Evolutionary conservation across 1,140 invertebrate genomes (phyloP), one percentile per base, ranked within the genome.

Genomic region (Cardiocondyla obscurior): DNA sequence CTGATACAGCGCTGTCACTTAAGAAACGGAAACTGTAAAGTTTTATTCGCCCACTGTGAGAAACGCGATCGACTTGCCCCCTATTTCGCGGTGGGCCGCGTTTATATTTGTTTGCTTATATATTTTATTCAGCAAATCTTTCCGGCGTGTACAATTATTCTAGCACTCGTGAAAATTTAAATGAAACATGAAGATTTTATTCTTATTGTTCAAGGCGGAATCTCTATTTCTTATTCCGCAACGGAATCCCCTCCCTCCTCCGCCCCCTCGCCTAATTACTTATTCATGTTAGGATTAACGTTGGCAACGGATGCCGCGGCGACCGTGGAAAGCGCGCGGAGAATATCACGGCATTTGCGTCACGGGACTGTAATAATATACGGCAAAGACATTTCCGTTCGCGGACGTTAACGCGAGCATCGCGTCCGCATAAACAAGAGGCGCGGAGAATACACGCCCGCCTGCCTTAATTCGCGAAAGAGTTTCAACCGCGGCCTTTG

Each of bases 311-410:
- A 79, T 39, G n/a, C 60, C 12, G 74, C 62, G 25, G 14, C 46
- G 33, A 69, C 46, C 6, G 72, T 7, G 55, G n/a, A 25, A 55
- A 46, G n/a, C 28, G 36, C 70, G 70, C 70, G 70, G 33, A 4
- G 36, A 67, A 67, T 67, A 67, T 39, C 60, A 33, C n/a, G 28
- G 39, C 77, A 84, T 84, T 81, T 83, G 36, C 46, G 28, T 55
- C 83, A 76, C 77, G 77, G 33, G 36, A 25, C 25, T 67, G 77
- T 85, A 85, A 85, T 86, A 82, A 85, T 86, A 76, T 42, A 76
- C 81, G 53, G 69, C 25, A 22, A 25, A 81, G 62, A 39, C 67
- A 36, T 73, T 85, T 49, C 28, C 76, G n/a, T 82, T 55, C 64
- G 62, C 14, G 39, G 53, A 62, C 55, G 74, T 70, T 67, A 85